These are phyloP conservation scores for Spodoptera littoralis DNA, from an alignment of 2,888 invertebrate genomes.

Conservation along the genomic window DNA sequence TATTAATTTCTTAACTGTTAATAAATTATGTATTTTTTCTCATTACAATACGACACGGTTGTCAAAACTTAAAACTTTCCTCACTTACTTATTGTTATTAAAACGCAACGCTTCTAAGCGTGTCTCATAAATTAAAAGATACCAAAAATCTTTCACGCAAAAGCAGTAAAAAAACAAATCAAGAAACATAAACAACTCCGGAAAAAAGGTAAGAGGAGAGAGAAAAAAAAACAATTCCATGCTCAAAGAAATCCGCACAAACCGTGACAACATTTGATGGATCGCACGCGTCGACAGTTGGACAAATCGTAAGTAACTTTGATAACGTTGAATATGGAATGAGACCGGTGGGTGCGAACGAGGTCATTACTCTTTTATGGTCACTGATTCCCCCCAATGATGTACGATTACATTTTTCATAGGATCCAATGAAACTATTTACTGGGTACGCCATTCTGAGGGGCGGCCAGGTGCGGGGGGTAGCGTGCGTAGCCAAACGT, in stretches of 20 bases:
- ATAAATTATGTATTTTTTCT: no score
- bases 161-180: slow-evolving; percentile 7
- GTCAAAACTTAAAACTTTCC: no score
- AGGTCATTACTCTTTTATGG: slow-evolving; percentile 65
- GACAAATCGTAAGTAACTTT: slow-evolving; percentile 66
- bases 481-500: slow-evolving; percentile 71
- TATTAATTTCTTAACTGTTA: no score
- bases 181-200: background rate
- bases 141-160: background rate
- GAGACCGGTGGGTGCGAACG: slow-evolving; percentile 67
- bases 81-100: background rate
- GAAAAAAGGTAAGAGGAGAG: slow-evolving; percentile 10
- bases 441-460: slow-evolving; percentile 51
- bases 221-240: slow-evolving; percentile 48
- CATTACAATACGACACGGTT: no score
- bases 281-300: slow-evolving; percentile 47
- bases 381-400: slow-evolving; percentile 66
- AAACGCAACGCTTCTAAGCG: background rate
- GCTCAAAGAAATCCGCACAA: slow-evolving; percentile 35
- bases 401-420: slow-evolving; percentile 78
- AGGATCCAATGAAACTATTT: slow-evolving; percentile 72
- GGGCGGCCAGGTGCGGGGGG: slow-evolving; percentile 25
- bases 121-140: background rate
- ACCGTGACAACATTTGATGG: slow-evolving; percentile 51
- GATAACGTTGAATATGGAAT: slow-evolving; percentile 73